phyloP scores from a whole-genome alignment of 2,113 vertebrate species.

The Cheirogaleus medius region DNA sequence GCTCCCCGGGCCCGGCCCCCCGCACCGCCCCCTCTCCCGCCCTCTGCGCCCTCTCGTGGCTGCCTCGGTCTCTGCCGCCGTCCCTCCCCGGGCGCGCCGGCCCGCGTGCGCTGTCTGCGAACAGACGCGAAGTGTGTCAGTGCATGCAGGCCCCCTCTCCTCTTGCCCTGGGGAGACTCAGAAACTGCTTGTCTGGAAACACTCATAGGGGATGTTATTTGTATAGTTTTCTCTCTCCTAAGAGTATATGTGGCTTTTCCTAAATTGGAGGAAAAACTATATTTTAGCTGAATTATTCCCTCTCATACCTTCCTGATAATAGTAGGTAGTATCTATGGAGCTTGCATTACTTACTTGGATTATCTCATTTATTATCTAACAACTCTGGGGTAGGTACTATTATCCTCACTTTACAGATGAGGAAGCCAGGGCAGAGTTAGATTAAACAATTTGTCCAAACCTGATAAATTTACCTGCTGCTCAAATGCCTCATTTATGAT shows the following conservation, averaged over 20 bases:
- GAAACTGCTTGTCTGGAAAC: background rate
- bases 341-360: background rate
- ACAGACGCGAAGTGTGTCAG: background rate
- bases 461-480: background rate
- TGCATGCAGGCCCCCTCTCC: background rate
- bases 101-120: accelerated
- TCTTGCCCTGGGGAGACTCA: background rate
- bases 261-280: background rate
- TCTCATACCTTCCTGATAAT: background rate
- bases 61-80: background rate
- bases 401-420: background rate
- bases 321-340: background rate
- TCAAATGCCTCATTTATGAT: background rate
- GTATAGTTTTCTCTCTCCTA: background rate
- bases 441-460: background rate
- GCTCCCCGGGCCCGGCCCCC: slow-evolving; percentile 28
- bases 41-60: slow-evolving; percentile 35
- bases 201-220: background rate
- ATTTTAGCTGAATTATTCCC: background rate
- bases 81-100: accelerated
- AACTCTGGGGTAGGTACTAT: background rate
- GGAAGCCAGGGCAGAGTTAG: background rate
- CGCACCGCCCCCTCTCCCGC: background rate
- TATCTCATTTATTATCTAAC: background rate
- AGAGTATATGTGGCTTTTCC: background rate